These are phyloP conservation scores for Diaphora mendica DNA, from an alignment of 2,888 invertebrate genomes.

Conservation along the genomic window DNA sequence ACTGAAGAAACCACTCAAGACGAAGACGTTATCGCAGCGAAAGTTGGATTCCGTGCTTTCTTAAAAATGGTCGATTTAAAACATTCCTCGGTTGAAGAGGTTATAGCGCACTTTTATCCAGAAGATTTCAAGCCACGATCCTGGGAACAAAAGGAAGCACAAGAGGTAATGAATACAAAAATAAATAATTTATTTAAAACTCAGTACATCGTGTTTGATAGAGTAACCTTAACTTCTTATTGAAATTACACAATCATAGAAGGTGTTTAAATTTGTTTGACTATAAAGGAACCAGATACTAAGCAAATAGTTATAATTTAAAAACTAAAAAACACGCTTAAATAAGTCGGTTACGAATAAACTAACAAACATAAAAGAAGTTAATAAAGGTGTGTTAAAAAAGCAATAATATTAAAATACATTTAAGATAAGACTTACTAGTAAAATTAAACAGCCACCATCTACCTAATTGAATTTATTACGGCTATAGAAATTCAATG, in stretches of 20 bases:
- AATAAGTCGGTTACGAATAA: too few relatives aligned
- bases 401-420: not conserved
- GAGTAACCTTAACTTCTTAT: not conserved
- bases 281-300: not conserved
- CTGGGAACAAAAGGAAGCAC: slow-evolving; percentile 91
- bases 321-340: too few relatives aligned
- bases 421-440: not conserved
- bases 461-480: not conserved
- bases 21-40: slow-evolving; percentile 91
- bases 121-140: slow-evolving; percentile 93
- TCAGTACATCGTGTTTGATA: not conserved
- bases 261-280: too few relatives aligned
- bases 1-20: slow-evolving; percentile 93
- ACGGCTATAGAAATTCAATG: not conserved
- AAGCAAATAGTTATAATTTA: too few relatives aligned
- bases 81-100: slow-evolving; percentile 93
- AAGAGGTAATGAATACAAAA: slow-evolving; percentile 80
- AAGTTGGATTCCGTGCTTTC: slow-evolving; percentile 94
- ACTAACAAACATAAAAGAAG: too few relatives aligned
- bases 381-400: not conserved
- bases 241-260: not conserved
- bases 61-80: slow-evolving; percentile 94
- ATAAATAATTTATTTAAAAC: not conserved
- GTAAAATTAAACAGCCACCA: not conserved
- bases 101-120: slow-evolving; percentile 92